Base-by-base conservation (phyloP, 1,140 invertebrate genomes). In the Fopius arisanus region DNA sequence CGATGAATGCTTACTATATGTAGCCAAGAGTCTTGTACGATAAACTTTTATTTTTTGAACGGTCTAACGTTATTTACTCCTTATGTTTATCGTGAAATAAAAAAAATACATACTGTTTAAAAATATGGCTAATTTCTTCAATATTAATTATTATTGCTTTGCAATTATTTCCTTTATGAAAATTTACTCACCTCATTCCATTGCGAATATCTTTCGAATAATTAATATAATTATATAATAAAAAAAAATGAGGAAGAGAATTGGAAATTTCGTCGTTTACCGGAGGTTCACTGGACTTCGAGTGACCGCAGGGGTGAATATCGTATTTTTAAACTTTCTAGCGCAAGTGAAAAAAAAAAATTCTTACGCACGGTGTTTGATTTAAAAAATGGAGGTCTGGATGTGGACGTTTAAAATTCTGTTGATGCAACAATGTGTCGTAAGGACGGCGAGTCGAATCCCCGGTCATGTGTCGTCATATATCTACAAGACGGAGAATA, bases 41-140 rank as follows among this genome's bases (percentile, higher is more conserved):
- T 62, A n/a, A 73, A 68, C 78, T 78, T 70, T 83, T 83, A 83
- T 83, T 83, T 82, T 83, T 83, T 48, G 81, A 83, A 82, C 75
- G 76, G 48, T 77, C 54, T 79, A 80, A 71, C 67, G 76, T 82
- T 83, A 29, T 62, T 26, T 26, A 62, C 54, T 62, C 54, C 28
- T 28, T 62, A 62, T 28, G 28, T 72, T 51, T 72, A 63, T 72
- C 48, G 10, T 19, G 12, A 62, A 62, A 70, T 68, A 33, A 43
- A 48, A 37, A 69, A 41, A 43, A 65, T n/a, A n/a, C n/a, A n/a
- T n/a, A n/a, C n/a, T 66, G 19, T 72, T 63, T 62, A 9, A 28
- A 28, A 29, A 28, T 62, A 62, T 12, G 28, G 28, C 6, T 7
- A 28, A 2, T 28, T 14, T 28, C 12, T 10, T 37, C 33, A 10